Percentiles rank a stretch among this genome's conserved stretches.
These are phyloP conservation scores for Drosophila chauvacae DNA, from an alignment of 1,140 invertebrate species.

Conservation along the genomic window DNA sequence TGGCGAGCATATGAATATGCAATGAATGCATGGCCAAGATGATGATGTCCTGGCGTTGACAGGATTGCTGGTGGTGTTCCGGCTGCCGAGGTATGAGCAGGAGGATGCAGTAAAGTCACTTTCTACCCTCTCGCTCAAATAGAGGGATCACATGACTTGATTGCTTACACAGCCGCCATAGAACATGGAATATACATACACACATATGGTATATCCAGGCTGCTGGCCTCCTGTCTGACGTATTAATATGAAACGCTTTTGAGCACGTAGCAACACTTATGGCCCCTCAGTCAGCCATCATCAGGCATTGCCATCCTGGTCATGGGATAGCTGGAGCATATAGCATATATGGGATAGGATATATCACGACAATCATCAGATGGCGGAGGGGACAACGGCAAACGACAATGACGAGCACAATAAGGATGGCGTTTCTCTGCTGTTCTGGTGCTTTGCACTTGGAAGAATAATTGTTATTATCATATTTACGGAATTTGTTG, in stretches of 20 bases:
- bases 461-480: not conserved
- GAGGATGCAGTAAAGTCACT: slow-evolving; percentile 69
- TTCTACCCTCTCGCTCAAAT: slow-evolving; percentile 79
- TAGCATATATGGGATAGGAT: slow-evolving; percentile 39
- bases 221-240: slow-evolving; percentile 61
- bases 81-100: not conserved
- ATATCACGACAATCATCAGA: slow-evolving; percentile 77
- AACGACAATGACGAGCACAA: slow-evolving; percentile 52
- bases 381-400: slow-evolving; percentile 47
- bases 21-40: slow-evolving; percentile 77
- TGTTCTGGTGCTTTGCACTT: slow-evolving; percentile 44
- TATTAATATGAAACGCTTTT: slow-evolving; percentile 83
- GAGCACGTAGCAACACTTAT: slow-evolving; percentile 82
- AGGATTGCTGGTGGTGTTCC: slow-evolving; percentile 18
- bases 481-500: not conserved
- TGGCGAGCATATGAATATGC: slow-evolving; percentile 74
- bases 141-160: slow-evolving; percentile 81
- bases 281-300: slow-evolving; percentile 59
- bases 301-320: slow-evolving; percentile 37
- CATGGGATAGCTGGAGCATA: slow-evolving; percentile 1
- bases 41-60: slow-evolving; percentile 50
- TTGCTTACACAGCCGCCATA: slow-evolving; percentile 74
- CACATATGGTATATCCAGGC: not conserved
- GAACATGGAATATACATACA: slow-evolving; percentile 60
- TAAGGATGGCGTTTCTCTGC: slow-evolving; percentile 38